Percentiles rank a stretch among this genome's conserved stretches.
Conservation (phyloP, 2,797 vertebrate genomes). For the Silurus aristotelis region DNA sequence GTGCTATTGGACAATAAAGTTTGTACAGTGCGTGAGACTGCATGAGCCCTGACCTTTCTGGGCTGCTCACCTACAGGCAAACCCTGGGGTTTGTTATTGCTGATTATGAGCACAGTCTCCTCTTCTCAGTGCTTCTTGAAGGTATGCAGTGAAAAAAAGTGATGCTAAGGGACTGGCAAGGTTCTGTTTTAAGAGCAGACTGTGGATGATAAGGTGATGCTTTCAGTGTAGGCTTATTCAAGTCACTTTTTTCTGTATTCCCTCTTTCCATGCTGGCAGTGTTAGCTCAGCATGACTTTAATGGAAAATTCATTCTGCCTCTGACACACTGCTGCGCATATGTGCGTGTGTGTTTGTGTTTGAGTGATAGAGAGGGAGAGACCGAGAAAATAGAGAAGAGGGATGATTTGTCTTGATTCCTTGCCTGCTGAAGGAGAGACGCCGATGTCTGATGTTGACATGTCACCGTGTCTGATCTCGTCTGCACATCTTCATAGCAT, state of each 20-base stretch:
- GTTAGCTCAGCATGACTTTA: constrained; percentile 34
- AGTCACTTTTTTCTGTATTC: constrained; percentile 9
- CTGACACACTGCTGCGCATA: constrained; percentile 27
- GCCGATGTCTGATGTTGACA: constrained; percentile 41
- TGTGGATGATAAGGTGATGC: constrained; percentile 27
- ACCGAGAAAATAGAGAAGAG: constrained; percentile 2
- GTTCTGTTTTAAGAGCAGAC: constrained; percentile 22
- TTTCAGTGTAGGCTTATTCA: constrained; percentile 16
- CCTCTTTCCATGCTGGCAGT: constrained; percentile 9
- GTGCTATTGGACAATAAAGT: too few species aligned
- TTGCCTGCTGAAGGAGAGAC: constrained; percentile 20
- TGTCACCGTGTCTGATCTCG: constrained; percentile 35
- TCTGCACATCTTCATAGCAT: constrained; percentile 10
- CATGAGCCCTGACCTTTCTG: constrained; percentile 14
- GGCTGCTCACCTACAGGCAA: background rate
- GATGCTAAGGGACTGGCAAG: background rate
- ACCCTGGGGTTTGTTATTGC: constrained; percentile 6
- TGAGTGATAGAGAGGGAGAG: constrained; percentile 24
- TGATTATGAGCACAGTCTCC: background rate
- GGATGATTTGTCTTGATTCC: constrained; percentile 35
- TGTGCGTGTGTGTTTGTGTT: constrained; percentile 30
- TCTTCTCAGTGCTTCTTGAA: background rate
- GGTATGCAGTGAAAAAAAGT: background rate
- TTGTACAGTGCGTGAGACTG: background rate
- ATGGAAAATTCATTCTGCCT: constrained; percentile 41